These are phyloP conservation scores for Congeria kusceri DNA, from an alignment of 2,888 invertebrate species.

Conservation along the genomic window DNA sequence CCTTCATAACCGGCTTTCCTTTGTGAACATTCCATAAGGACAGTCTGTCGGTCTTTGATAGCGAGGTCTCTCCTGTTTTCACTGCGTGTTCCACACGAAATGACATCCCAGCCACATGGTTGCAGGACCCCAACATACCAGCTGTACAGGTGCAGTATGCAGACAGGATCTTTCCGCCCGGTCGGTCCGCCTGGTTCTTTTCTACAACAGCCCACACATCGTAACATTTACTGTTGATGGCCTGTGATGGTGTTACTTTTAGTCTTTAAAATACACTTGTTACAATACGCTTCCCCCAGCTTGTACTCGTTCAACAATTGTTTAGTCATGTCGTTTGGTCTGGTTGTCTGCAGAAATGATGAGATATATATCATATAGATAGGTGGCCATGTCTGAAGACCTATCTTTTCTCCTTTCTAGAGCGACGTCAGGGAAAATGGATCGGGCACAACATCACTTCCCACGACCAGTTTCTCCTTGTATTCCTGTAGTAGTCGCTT, in stretches of 20 bases:
- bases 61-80: conserved; percentile 30
- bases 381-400: conserved; percentile 42
- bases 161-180: conserved; percentile 28
- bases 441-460: too few relatives aligned
- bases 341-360: conserved; percentile 20
- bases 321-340: conserved; percentile 17
- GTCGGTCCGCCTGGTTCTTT: neutral
- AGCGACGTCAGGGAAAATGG: conserved; percentile 32
- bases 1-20: conserved; percentile 17
- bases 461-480: too few relatives aligned
- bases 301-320: conserved; percentile 57
- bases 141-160: conserved; percentile 55
- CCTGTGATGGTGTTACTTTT: conserved; percentile 4
- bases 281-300: conserved; percentile 44
- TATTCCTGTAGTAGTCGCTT: too few relatives aligned
- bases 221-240: neutral
- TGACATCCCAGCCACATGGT: conserved; percentile 40
- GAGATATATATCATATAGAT: conserved; percentile 56
- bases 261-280: conserved; percentile 43
- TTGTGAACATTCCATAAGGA: conserved; percentile 39
- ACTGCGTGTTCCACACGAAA: conserved; percentile 41
- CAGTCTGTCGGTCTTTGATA: conserved; percentile 13
- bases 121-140: conserved; percentile 45
- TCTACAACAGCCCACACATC: neutral
- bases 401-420: conserved; percentile 54